These are phyloP conservation scores for Chondrilla cf. caribensis DNA, from an alignment of 37 sponge, comb jelly and placozoan genomes.

Conservation along the genomic window DNA sequence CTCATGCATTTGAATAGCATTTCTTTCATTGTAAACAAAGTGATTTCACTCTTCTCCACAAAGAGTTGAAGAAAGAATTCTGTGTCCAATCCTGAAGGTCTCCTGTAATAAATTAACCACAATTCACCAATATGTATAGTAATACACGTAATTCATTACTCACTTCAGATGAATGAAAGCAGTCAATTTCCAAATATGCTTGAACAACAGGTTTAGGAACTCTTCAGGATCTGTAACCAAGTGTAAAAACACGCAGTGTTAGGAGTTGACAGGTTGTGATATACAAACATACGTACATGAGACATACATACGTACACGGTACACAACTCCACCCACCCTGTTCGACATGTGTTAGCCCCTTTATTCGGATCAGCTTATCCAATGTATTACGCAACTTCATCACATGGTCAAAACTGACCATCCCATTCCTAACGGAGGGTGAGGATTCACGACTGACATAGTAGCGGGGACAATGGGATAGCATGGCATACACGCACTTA, in stretches of 20 bases:
- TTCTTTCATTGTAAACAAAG: constrained; percentile 15
- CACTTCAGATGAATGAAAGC: too few relatives aligned
- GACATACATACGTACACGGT: too few relatives aligned
- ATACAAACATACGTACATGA: too few relatives aligned
- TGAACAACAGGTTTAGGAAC: constrained; percentile 87
- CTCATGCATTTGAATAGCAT: constrained; percentile 50
- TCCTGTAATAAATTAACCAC: constrained; percentile 46
- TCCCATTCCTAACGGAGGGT: constrained; percentile 42
- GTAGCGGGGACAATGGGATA: too few relatives aligned
- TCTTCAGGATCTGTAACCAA: constrained; percentile 99
- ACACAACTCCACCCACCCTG: constrained; percentile 58
- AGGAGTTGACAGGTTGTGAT: too few relatives aligned
- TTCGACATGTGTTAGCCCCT: constrained; percentile 72
- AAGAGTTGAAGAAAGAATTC: constrained; percentile 82
- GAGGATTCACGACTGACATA: background rate
- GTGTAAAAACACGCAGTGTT: too few relatives aligned
- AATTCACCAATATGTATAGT: too few relatives aligned
- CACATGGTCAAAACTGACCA: constrained; percentile 66
- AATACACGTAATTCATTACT: too few relatives aligned
- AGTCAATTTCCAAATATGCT: constrained; percentile 38
- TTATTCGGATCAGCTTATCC: constrained; percentile 58
- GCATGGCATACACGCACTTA: too few relatives aligned
- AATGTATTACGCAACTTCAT: constrained; percentile 62
- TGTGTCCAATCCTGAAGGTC: constrained; percentile 65
- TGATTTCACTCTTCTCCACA: constrained; percentile 52